Evolutionary conservation across 2,888 invertebrate species (phyloP).

Genomic region (Lepidocyrtinus sp.): DNA sequence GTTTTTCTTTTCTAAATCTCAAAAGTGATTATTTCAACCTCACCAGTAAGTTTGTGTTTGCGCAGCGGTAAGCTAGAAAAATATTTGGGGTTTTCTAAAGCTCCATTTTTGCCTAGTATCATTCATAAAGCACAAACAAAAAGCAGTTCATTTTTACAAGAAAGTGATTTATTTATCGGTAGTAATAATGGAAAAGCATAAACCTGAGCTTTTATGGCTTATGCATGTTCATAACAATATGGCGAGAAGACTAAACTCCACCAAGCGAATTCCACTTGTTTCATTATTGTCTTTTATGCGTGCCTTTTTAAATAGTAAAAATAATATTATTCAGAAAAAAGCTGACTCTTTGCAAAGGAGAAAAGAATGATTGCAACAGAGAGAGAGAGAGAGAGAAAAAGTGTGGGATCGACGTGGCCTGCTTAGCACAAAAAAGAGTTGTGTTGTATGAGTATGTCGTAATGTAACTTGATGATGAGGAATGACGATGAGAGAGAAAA

Average conservation of each 20-base stretch:
- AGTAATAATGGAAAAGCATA: conserved; percentile 31
- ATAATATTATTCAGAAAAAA: conserved; percentile 19
- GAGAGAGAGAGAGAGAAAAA: conserved; percentile 22
- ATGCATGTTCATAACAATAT: conserved; percentile 27
- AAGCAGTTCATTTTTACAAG: conserved; percentile 11
- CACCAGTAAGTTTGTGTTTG: neutral
- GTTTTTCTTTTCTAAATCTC: neutral
- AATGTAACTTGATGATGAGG: conserved; percentile 31
- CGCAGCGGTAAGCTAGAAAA: neutral
- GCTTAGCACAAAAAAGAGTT: conserved; percentile 15
- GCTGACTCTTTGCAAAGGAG: neutral
- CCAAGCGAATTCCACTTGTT: neutral
- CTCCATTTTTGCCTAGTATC: neutral
- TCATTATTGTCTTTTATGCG: conserved; percentile 16
- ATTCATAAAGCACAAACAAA: conserved; percentile 31
- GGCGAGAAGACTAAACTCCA: conserved; percentile 11
- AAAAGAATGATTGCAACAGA: conserved; percentile 1
- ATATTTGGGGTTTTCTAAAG: neutral
- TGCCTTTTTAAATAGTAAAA: conserved; percentile 11
- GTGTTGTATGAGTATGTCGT: conserved; percentile 13
- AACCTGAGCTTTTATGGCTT: conserved; percentile 32
- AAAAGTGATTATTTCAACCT: neutral
- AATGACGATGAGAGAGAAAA: too few species aligned
- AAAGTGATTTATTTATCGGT: conserved; percentile 35
- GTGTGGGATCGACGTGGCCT: conserved; percentile 58